These are phyloP conservation scores for Apodemia hepburni DNA, from an alignment of 2,888 invertebrate species.

Conservation along the genomic window DNA sequence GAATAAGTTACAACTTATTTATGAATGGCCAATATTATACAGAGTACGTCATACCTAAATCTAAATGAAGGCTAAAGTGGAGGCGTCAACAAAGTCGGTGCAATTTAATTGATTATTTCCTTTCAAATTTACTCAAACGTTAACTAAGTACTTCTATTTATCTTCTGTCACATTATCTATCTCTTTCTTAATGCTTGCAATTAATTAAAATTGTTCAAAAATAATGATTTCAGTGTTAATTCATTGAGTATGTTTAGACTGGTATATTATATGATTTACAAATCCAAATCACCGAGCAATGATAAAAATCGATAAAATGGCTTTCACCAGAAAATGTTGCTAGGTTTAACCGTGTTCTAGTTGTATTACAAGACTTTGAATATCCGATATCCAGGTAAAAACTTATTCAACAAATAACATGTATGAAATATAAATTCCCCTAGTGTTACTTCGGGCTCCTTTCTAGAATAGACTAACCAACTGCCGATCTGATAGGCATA, in stretches of 20 bases:
- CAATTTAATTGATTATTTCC: constrained; percentile 73
- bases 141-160: constrained; percentile 24
- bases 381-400: no score
- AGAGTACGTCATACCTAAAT: constrained; percentile 69
- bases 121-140: constrained; percentile 59
- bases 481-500: no score
- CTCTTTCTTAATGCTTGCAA: neutral
- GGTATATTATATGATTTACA: neutral
- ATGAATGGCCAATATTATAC: constrained; percentile 52
- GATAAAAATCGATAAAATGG: no score
- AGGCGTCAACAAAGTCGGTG: constrained; percentile 63
- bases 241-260: neutral
- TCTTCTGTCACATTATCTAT: neutral
- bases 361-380: no score
- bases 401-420: no score
- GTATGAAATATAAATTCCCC: no score
- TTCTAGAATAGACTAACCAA: no score
- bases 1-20: constrained; percentile 43
- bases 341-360: no score
- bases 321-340: no score
- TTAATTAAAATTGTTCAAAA: neutral
- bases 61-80: constrained; percentile 67
- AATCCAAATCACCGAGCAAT: no score
- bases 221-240: neutral
- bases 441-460: no score